phyloP scores from a whole-genome alignment of 1,140 invertebrate species.

The Octopus sinensis region DNA sequence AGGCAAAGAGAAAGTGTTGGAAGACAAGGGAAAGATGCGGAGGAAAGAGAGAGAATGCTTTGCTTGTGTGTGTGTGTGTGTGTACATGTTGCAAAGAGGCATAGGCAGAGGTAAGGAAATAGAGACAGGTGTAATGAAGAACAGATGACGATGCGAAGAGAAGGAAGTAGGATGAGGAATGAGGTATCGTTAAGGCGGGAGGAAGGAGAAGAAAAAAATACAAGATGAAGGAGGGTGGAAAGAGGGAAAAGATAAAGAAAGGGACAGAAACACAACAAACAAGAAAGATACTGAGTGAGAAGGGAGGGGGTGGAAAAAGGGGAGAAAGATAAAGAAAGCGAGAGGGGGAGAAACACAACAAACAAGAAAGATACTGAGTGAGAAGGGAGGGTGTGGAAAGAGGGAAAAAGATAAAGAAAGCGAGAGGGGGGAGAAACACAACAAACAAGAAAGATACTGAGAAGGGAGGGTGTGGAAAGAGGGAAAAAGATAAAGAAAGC shows the following conservation, averaged over 20 bases:
- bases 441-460: not conserved
- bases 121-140: no score
- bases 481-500: not conserved
- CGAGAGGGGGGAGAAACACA: not conserved
- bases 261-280: not conserved
- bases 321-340: not conserved
- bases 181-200: not conserved
- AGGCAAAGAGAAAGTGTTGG: no score
- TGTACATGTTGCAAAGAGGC: not conserved
- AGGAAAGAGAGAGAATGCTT: not conserved
- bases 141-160: not conserved
- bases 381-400: not conserved
- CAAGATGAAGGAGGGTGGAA: not conserved
- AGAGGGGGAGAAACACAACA: not conserved
- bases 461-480: not conserved
- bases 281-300: not conserved
- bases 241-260: not conserved
- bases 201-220: not conserved
- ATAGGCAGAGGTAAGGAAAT: not conserved
- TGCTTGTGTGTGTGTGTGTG: not conserved
- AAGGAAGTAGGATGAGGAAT: not conserved
- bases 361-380: not conserved
- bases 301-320: not conserved
- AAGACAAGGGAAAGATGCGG: not conserved
- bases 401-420: not conserved